phyloP scores from a whole-genome alignment of 2,113 vertebrate species.

The Aleadryas rufinucha region DNA sequence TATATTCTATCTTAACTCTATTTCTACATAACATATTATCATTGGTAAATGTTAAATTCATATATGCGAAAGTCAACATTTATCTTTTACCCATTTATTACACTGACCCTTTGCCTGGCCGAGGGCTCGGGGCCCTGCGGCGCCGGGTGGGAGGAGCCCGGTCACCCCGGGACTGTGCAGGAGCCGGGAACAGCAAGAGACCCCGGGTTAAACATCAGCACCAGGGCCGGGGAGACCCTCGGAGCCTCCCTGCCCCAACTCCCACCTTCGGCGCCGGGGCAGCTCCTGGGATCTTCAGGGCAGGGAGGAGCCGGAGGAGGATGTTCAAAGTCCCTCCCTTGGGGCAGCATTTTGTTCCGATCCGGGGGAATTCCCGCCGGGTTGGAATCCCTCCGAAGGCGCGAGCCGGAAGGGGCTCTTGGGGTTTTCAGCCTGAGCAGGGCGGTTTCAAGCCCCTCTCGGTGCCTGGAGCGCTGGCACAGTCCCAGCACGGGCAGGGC shows the following conservation, averaged over 20 bases:
- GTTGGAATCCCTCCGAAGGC: no score
- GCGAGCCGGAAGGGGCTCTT: neutral
- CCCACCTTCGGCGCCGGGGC: neutral
- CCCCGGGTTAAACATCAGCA: neutral
- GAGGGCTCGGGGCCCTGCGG: neutral
- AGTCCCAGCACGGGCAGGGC: neutral
- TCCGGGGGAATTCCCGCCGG: no score
- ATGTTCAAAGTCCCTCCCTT: neutral
- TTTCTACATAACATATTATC: no score
- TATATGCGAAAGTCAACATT: no score
- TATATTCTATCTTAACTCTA: no score
- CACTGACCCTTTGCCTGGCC: neutral
- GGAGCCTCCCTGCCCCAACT: neutral
- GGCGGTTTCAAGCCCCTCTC: neutral
- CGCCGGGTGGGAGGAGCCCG: rapidly evolving
- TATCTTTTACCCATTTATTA: no score
- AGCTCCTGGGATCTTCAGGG: neutral
- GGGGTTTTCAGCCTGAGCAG: neutral
- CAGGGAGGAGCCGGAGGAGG: neutral
- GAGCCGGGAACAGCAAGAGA: neutral
- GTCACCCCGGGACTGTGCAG: neutral
- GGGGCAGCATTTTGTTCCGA: no score
- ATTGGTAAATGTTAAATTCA: no score
- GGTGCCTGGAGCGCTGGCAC: neutral
- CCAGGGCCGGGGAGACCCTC: rapidly evolving